phyloP scores from a whole-genome alignment of 2,113 vertebrate genomes.

The Ceyx melanurus region DNA sequence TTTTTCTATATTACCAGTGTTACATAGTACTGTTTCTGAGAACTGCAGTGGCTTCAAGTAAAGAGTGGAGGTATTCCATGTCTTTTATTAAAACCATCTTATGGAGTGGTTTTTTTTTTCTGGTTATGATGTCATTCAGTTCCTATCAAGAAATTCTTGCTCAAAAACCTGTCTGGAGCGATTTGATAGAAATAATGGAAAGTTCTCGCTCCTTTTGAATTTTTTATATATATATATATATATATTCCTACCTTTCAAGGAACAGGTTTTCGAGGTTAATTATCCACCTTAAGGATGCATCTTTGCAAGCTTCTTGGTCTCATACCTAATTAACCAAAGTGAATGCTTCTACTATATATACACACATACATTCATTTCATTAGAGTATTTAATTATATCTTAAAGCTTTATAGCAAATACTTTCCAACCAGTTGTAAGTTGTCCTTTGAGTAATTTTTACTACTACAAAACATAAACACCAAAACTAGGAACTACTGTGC shows the following conservation, averaged over 20 bases:
- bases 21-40: not conserved
- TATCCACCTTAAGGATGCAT: not conserved
- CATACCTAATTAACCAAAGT: not conserved
- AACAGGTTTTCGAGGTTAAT: not conserved
- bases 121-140: not conserved
- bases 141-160: not conserved
- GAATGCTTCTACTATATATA: accelerated
- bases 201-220: not conserved
- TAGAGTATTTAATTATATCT: not conserved
- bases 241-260: not conserved
- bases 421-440: not conserved
- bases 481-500: not conserved
- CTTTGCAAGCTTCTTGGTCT: not conserved
- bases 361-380: accelerated
- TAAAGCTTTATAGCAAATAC: not conserved
- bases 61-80: not conserved
- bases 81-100: not conserved
- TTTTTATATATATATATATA: no score
- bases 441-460: not conserved
- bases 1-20: not conserved
- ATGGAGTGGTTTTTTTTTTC: not conserved
- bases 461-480: not conserved
- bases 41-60: not conserved
- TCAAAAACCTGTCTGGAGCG: not conserved
- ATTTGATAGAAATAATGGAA: not conserved